A percentile compares a stretch with the other conserved stretches of the same genome.
Evolutionary conservation across 2,888 invertebrate species (phyloP).

Genomic region (Dendrolimus houi): DNA sequence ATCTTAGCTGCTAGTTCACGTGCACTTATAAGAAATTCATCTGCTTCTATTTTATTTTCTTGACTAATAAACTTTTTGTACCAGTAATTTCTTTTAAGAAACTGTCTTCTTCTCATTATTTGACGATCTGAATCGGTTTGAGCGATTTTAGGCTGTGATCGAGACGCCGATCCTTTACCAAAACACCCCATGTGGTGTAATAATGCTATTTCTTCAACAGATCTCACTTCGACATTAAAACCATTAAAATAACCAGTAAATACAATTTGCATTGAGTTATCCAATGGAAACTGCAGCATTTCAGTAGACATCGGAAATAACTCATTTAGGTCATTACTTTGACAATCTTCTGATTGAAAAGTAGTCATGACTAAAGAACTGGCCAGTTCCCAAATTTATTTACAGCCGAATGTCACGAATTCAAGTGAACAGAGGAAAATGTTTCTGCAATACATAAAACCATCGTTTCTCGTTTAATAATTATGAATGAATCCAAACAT

Average conservation of each 20-base stretch:
- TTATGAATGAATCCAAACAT: slow-evolving; percentile 7
- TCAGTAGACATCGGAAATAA: slow-evolving; percentile 49
- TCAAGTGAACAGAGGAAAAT: slow-evolving; percentile 30
- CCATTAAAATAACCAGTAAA: slow-evolving; percentile 82
- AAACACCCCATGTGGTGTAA: slow-evolving; percentile 85
- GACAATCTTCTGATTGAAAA: slow-evolving; percentile 64
- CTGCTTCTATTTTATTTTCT: slow-evolving; percentile 23
- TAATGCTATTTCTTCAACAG: slow-evolving; percentile 75
- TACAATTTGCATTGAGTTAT: slow-evolving; percentile 53
- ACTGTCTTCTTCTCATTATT: slow-evolving; percentile 78
- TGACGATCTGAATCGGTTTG: slow-evolving; percentile 46
- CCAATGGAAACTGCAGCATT: slow-evolving; percentile 63
- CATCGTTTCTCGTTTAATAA: slow-evolving; percentile 21
- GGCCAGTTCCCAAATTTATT: slow-evolving; percentile 59
- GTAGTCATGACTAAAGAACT: slow-evolving; percentile 57
- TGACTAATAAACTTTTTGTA: slow-evolving; percentile 48
- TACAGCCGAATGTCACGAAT: slow-evolving; percentile 39
- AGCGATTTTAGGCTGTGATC: slow-evolving; percentile 65
- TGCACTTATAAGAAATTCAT: slow-evolving; percentile 44
- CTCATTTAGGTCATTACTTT: slow-evolving; percentile 61
- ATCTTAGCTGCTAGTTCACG: slow-evolving; percentile 43
- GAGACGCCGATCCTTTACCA: slow-evolving; percentile 83
- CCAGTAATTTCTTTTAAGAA: slow-evolving; percentile 76
- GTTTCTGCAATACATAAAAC: slow-evolving; percentile 41
- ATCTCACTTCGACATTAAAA: slow-evolving; percentile 78